phyloP scores from a whole-genome alignment of 2,888 invertebrate species.

The Cosmopolites sordidus region DNA sequence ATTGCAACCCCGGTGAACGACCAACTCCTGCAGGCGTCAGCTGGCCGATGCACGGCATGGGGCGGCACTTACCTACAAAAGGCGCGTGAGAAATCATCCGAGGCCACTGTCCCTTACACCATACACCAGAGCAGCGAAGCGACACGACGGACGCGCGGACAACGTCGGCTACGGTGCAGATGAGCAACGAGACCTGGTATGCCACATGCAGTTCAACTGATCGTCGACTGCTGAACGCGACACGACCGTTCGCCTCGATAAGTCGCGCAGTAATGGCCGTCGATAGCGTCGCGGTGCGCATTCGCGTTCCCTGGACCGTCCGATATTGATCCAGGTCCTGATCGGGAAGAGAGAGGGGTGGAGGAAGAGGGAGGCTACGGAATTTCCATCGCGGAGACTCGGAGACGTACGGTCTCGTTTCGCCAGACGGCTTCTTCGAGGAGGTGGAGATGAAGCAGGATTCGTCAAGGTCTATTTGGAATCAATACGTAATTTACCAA shows the following conservation, averaged over 20 bases:
- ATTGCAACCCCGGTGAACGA: no score
- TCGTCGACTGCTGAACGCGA: constrained; percentile 30
- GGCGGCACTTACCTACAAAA: constrained; percentile 39
- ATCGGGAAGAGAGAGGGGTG: constrained; percentile 35
- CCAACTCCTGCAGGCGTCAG: no score
- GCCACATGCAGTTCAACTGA: constrained; percentile 34
- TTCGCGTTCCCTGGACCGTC: constrained; percentile 36
- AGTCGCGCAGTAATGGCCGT: constrained; percentile 44
- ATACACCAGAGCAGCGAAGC: constrained; percentile 39
- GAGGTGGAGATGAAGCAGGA: no score
- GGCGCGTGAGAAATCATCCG: constrained; percentile 48
- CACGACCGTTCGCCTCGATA: constrained; percentile 39
- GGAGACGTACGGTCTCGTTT: no score
- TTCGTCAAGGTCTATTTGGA: no score
- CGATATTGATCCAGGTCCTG: constrained; percentile 38
- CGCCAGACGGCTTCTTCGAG: no score
- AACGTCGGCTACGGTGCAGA: constrained; percentile 20
- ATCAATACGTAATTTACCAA: no score
- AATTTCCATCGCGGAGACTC: no score
- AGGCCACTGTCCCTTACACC: constrained; percentile 50
- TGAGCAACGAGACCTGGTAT: constrained; percentile 15
- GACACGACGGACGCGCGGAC: constrained; percentile 19
- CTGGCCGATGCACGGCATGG: no score
- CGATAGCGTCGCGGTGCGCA: constrained; percentile 36
- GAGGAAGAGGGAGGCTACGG: no score